Percentiles rank a stretch among this genome's conserved stretches.
Conservation (phyloP, 2,888 invertebrate species). For the Acanthopleura granulata region DNA sequence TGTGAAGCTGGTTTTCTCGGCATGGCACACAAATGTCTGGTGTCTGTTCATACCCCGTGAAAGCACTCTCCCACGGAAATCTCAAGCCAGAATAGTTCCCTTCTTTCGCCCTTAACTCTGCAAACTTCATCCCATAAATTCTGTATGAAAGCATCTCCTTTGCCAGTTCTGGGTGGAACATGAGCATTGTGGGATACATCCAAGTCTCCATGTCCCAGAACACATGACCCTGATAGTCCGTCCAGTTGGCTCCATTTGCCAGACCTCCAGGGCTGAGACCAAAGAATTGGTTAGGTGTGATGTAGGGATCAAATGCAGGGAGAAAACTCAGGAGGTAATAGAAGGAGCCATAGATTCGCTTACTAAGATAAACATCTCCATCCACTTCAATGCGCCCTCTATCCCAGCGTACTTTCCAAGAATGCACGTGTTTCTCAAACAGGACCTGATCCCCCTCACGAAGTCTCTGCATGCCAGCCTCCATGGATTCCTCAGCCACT, state of each 20-base stretch:
- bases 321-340: slow-evolving; percentile 52
- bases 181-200: slow-evolving; percentile 24
- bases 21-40: slow-evolving; percentile 32
- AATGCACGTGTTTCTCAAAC: slow-evolving; percentile 30
- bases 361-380: slow-evolving; percentile 38
- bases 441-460: slow-evolving; percentile 18
- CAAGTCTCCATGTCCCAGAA: slow-evolving; percentile 19
- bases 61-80: slow-evolving; percentile 44
- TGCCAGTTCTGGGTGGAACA: slow-evolving; percentile 38
- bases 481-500: slow-evolving; percentile 25
- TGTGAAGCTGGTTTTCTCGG: slow-evolving; percentile 32
- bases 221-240: slow-evolving; percentile 34
- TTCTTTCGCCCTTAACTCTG: slow-evolving; percentile 30
- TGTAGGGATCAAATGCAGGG: slow-evolving; percentile 34
- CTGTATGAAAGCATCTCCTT: slow-evolving; percentile 38
- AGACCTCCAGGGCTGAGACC: slow-evolving; percentile 33
- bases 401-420: slow-evolving; percentile 41
- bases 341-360: slow-evolving; percentile 38
- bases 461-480: slow-evolving; percentile 23
- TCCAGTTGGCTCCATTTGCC: slow-evolving; percentile 38
- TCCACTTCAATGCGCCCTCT: slow-evolving; percentile 33
- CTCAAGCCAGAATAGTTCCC: slow-evolving; percentile 31
- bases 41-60: slow-evolving; percentile 42
- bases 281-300: slow-evolving; percentile 27
- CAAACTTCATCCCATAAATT: slow-evolving; percentile 23